Base-by-base conservation (phyloP, 2,113 vertebrate genomes). In the Chrysochloris asiatica region DNA sequence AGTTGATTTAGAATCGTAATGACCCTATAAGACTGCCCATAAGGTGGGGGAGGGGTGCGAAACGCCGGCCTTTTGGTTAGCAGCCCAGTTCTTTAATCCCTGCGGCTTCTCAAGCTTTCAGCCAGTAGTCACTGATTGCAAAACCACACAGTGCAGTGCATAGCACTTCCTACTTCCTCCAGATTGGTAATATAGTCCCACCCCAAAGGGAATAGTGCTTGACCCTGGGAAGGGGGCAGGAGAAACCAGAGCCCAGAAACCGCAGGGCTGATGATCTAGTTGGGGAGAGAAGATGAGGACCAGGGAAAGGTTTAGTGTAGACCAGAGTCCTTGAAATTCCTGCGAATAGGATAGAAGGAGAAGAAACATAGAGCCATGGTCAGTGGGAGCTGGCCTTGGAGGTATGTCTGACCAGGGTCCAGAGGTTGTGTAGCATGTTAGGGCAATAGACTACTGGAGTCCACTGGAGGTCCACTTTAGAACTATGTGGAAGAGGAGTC, bases 321-420 rank as follows among this genome's bases (percentile, higher is more conserved):
- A 92, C 0, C 38, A 78, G 83, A 83, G 38, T 26, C 21, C 65
- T 22, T 56, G 52, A 8, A 92, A 91, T 94, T 89, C 92, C 88
- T 91, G 92, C 30, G 88, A 96, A 54, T 71, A 94, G 8, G 90
- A 30, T 67, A 94, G 81, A 90, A 89, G 73, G 73, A 69, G n/a
- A 93, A 86, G 89, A 93, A 94, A 26, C 89, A 75, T 30, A 86
- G 36, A 5, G 92, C 83, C 7, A 77, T 43, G 10, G 43, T 24
- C 33, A 93, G 52, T 26, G 91, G 96, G 30, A 94, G 78, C 63
- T 71, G 92, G 10, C 48, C 67, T 73, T 93, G 80, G 28, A 83
- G 85, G n/a, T 94, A 48, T 33, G 94, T 80, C 61, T 88, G 65
- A 4, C 83, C 81, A 9, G 89, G 71, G 41, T 96, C 86, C 0